Base-by-base conservation (phyloP, 2,888 invertebrate genomes). In the Ischnus inquisitorius region DNA sequence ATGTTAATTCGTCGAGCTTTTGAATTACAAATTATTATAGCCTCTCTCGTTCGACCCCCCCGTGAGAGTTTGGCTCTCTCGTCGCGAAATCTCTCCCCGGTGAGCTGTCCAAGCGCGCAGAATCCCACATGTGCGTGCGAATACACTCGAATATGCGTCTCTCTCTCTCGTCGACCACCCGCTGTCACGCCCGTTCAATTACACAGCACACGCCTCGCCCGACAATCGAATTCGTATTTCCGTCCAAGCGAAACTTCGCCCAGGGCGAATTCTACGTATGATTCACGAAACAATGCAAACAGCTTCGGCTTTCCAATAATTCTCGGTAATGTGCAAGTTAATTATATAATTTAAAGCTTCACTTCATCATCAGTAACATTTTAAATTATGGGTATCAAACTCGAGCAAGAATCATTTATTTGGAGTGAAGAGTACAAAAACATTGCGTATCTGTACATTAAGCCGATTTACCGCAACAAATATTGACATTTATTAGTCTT, bases 191-290 rank as follows among this genome's bases (percentile, higher is more conserved):
- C 84, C 77, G 82, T 84, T 84, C 83, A 82, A 82, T 85, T 84
- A 84, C 74, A 82, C 82, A 74, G 28, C 79, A 8, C 75, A 67
- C 65, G 78, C 71, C 54, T 67, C 68, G 80, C 83, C 82, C 83
- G 84, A 75, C 82, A 82, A 87, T 87, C 84, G 83, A 82, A 87
- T 87, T 86, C 76, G 85, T 82, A 87, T 87, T 81, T 84, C 85
- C 84, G 85, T 74, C 76, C 57, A 77, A 79, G 72, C 75, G 76
- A 85, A 83, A 83, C 80, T 65, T 71, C 65, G 68, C 79, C n/a
- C 43, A 39, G 34, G 39, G 39, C 34, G 76, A 43, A 54, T 67
- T 62, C 71, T 43, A 54, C 51, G 25, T 54, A 64, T 28, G 34
- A 19, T 48, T 62, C 46, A 12, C 14, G 46, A 8, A 64, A 48